phyloP scores from a whole-genome alignment of 1,140 invertebrate genomes.

The Schlechtendalia chinensis region DNA sequence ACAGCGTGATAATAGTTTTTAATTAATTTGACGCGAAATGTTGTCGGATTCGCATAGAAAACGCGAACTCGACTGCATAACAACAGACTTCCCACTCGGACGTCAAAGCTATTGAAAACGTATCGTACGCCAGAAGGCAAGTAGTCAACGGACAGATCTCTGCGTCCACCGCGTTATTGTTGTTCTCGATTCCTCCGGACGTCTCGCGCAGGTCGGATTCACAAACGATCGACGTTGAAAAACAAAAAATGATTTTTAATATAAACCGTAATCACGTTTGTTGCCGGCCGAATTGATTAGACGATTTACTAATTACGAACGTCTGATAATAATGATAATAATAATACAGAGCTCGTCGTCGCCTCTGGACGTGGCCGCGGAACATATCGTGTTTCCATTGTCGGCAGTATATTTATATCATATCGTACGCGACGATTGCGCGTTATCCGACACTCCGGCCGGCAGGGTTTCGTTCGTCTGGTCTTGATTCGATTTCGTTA shows the following conservation, averaged over 20 bases:
- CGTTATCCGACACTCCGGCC: constrained; percentile 23
- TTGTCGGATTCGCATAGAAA: not conserved
- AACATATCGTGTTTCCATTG: constrained; percentile 10
- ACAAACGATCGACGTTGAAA: not conserved
- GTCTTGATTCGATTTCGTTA: constrained; percentile 35
- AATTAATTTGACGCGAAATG: not conserved
- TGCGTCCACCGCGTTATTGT: not conserved
- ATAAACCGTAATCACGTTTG: too few species aligned
- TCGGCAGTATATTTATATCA: constrained; percentile 19
- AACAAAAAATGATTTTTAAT: too few species aligned
- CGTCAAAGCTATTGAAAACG: too few species aligned
- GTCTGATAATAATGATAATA: too few species aligned
- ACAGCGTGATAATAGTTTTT: not conserved
- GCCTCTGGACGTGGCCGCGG: constrained; percentile 7
- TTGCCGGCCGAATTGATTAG: not conserved
- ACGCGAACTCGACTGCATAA: not conserved
- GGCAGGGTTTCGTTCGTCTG: constrained; percentile 15
- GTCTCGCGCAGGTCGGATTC: not conserved
- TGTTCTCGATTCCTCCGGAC: not conserved
- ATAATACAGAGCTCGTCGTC: not conserved
- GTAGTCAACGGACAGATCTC: not conserved
- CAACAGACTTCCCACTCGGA: not conserved
- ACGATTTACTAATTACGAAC: constrained; percentile 9
- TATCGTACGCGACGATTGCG: constrained; percentile 16
- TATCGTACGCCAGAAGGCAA: too few species aligned